phyloP scores from a whole-genome alignment of 1,140 invertebrate genomes.

The Oncopodura yosiiana region DNA sequence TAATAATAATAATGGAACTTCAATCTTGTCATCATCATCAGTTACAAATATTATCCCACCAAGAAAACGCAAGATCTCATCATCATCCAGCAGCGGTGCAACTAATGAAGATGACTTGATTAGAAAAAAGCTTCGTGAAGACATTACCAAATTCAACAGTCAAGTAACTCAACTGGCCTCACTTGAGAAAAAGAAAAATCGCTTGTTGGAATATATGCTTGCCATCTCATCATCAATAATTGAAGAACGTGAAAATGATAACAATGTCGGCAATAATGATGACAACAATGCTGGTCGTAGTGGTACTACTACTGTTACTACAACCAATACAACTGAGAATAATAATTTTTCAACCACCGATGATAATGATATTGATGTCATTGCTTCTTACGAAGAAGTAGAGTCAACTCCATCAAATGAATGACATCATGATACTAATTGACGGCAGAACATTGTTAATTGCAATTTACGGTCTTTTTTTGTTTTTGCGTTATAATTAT shows the following conservation, averaged over 20 bases:
- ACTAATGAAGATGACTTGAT: conserved; percentile 4
- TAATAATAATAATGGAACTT: too few species aligned
- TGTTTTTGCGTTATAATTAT: too few species aligned
- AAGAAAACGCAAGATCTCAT: conserved; percentile 17
- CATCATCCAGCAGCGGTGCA: not conserved
- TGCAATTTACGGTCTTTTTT: too few species aligned
- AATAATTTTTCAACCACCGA: too few species aligned
- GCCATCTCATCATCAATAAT: conserved; percentile 16
- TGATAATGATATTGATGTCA: too few species aligned
- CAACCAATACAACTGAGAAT: too few species aligned
- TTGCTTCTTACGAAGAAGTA: too few species aligned
- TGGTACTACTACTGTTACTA: too few species aligned
- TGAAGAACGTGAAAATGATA: conserved; percentile 1
- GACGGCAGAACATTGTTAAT: too few species aligned
- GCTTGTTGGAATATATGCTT: conserved; percentile 19
- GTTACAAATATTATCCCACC: conserved; percentile 11
- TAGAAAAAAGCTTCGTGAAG: conserved; percentile 21
- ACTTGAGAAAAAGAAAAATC: conserved; percentile 21
- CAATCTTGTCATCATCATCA: not conserved
- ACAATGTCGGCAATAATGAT: conserved; percentile 5
- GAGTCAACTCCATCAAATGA: too few species aligned
- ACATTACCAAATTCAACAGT: conserved; percentile 19
- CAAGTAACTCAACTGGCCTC: conserved; percentile 20
- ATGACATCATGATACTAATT: too few species aligned
- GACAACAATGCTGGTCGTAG: conserved; percentile 1